phyloP scores from a whole-genome alignment of 2,888 invertebrate species.

The Lacanobia oleracea region DNA sequence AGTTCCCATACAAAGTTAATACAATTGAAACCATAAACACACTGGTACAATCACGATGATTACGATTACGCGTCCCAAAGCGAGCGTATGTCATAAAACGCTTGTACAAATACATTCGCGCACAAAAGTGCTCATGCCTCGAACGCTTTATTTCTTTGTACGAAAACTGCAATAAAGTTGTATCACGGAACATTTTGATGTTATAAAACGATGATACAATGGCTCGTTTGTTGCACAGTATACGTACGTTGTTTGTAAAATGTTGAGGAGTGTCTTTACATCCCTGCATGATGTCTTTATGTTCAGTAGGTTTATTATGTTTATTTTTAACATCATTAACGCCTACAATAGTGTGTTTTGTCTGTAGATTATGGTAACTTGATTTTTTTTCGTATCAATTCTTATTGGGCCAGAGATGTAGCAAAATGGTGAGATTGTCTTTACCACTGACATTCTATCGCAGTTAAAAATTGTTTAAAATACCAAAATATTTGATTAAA shows the following conservation, averaged over 20 bases:
- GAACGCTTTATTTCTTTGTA: constrained; percentile 59
- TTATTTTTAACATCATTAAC: not conserved
- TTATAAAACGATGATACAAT: constrained; percentile 50
- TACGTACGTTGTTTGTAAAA: constrained; percentile 14
- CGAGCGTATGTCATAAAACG: constrained; percentile 47
- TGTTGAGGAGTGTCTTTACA: constrained; percentile 23
- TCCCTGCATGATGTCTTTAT: constrained; percentile 2
- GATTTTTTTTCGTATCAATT: too few species aligned
- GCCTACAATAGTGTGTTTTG: not conserved
- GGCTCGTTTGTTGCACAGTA: constrained; percentile 45
- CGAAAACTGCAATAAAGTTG: constrained; percentile 61
- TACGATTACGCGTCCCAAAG: constrained; percentile 40
- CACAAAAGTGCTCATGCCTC: constrained; percentile 42
- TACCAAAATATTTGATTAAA: too few species aligned
- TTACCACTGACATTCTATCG: too few species aligned
- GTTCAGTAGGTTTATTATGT: not conserved
- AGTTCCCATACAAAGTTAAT: constrained; percentile 5
- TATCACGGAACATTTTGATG: constrained; percentile 51
- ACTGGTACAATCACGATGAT: constrained; percentile 42
- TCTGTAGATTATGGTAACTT: too few species aligned
- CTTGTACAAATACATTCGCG: constrained; percentile 51
- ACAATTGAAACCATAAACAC: constrained; percentile 27
- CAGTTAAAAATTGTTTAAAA: too few species aligned
- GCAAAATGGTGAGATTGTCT: too few species aligned
- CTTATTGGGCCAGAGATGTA: too few species aligned